Evolutionary conservation across 2,797 vertebrate species (phyloP).

Genomic region (Trematomus bernacchii): DNA sequence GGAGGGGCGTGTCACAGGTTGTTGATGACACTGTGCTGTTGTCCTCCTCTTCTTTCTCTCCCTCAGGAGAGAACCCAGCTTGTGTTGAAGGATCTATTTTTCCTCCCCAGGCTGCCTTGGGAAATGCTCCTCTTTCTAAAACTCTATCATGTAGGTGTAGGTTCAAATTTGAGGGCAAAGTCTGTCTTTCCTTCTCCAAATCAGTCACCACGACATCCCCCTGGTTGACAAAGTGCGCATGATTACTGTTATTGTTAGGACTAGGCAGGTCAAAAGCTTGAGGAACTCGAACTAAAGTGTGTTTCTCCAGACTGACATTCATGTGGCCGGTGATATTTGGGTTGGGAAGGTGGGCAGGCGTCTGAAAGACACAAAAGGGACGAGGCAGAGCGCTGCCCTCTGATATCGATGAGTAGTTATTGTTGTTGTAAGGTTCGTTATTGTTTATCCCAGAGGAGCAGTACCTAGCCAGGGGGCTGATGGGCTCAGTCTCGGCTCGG

Average conservation of each 20-base stretch:
- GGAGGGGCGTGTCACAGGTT: constrained; percentile 82
- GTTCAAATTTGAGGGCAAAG: constrained; percentile 65
- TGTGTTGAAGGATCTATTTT: constrained; percentile 49
- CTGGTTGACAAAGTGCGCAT: constrained; percentile 74
- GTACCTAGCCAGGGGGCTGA: constrained; percentile 78
- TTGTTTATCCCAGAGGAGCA: constrained; percentile 71
- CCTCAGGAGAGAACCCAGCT: constrained; percentile 52
- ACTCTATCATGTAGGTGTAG: constrained; percentile 47
- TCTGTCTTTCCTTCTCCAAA: constrained; percentile 71
- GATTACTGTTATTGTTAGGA: constrained; percentile 83
- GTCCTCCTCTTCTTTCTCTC: constrained; percentile 77
- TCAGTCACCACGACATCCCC: constrained; percentile 78
- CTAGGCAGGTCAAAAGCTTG: constrained; percentile 85
- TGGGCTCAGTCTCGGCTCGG: constrained; percentile 76
- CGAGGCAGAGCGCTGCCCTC: constrained; percentile 76
- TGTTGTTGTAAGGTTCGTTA: constrained; percentile 74
- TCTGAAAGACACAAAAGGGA: constrained; percentile 72
- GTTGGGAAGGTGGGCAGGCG: constrained; percentile 49
- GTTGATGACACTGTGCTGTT: constrained; percentile 84
- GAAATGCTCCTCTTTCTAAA: constrained; percentile 58
- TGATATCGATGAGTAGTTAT: constrained; percentile 73
- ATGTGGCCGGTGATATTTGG: constrained; percentile 67
- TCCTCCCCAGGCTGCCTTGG: constrained; percentile 55
- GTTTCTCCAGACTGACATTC: constrained; percentile 87
- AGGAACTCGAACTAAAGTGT: constrained; percentile 87